Evolutionary conservation across 2,113 vertebrate species (phyloP).

Genomic region (Elachura formosa): DNA sequence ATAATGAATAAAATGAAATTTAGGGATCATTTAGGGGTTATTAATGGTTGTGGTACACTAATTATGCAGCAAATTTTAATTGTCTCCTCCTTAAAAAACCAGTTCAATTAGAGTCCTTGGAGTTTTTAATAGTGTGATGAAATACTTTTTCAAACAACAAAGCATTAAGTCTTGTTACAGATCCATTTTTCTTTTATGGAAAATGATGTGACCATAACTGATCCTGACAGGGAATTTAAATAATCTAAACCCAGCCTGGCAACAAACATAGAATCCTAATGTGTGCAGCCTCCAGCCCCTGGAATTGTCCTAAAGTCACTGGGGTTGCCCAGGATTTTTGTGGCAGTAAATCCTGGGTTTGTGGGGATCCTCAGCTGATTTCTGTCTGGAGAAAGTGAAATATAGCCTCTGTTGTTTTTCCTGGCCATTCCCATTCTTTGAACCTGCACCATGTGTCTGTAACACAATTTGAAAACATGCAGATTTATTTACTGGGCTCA

Average conservation of each 20-base stretch:
- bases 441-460: background rate
- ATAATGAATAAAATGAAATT: background rate
- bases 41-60: background rate
- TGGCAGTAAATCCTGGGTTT: background rate
- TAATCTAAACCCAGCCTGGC: background rate
- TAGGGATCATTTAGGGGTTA: background rate
- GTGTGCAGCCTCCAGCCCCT: background rate
- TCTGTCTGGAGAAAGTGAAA: background rate
- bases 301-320: background rate
- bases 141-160: slow-evolving; percentile 16
- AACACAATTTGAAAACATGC: slow-evolving; percentile 1
- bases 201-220: slow-evolving; percentile 28
- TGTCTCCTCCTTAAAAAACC: background rate
- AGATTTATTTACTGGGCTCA: slow-evolving; percentile 9
- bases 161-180: background rate
- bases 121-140: background rate
- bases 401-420: background rate
- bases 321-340: background rate
- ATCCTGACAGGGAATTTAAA: slow-evolving; percentile 30
- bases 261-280: background rate
- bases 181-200: slow-evolving; percentile 11
- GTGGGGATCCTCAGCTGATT: background rate
- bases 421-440: background rate
- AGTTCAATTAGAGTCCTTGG: background rate
- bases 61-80: background rate